Percentiles rank a stretch among this genome's conserved stretches.
phyloP scores from a whole-genome alignment of 2,797 vertebrate species.

The Orientallactaga sibirica region DNA sequence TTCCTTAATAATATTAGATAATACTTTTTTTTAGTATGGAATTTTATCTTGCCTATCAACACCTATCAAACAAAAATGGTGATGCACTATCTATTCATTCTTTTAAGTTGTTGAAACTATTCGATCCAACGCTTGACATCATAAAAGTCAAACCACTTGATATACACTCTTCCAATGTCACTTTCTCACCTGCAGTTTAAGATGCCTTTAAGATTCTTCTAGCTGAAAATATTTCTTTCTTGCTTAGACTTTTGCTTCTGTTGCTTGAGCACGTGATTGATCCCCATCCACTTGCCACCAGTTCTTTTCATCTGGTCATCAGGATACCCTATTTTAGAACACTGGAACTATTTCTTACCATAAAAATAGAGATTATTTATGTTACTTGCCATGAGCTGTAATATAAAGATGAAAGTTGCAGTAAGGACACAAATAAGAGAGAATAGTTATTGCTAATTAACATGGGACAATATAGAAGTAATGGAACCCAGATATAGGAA shows the following conservation, averaged over 20 bases:
- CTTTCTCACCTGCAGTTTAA: slow-evolving; percentile 19
- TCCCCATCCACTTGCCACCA: not conserved
- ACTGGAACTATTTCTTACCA: not conserved
- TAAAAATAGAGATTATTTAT: not conserved
- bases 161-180: slow-evolving; percentile 6
- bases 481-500: not conserved
- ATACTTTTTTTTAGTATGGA: not conserved
- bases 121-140: slow-evolving; percentile 28
- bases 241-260: not conserved
- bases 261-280: slow-evolving; percentile 43
- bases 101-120: slow-evolving; percentile 56
- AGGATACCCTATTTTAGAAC: not conserved
- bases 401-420: not conserved
- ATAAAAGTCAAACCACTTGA: slow-evolving; percentile 58
- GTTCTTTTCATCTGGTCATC: not conserved
- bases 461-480: not conserved
- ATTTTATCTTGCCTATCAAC: slow-evolving; percentile 38
- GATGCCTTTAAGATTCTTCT: slow-evolving; percentile 25
- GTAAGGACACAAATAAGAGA: not conserved
- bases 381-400: not conserved
- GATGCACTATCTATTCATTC: not conserved
- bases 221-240: slow-evolving; percentile 19
- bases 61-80: slow-evolving; percentile 8
- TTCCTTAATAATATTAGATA: not conserved
- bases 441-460: not conserved